Evolutionary conservation across 2,888 invertebrate species (phyloP), one percentile per base, ranked within the genome.

Genomic region (Drosophila neonasuta): DNA sequence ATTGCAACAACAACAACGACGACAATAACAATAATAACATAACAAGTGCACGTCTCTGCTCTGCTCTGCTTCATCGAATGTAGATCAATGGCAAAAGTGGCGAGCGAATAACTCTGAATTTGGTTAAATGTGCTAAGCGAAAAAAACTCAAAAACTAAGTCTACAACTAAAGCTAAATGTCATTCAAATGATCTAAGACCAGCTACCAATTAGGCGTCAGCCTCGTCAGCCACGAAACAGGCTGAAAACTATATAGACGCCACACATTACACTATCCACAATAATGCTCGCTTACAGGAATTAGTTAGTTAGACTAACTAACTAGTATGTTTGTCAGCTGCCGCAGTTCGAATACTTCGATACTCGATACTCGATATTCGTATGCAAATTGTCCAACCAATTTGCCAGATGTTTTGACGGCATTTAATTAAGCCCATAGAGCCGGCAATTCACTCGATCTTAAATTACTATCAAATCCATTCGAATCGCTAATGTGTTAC

Each of bases 21-120:
- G 32, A 49, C 17, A 49, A 30, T 61, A 69, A 32, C 50, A 64
- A 17, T 11, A 46, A 15, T 10, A 32, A 24, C 24, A 5, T 15
- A 63, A 30, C 52, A 70, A 70, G 55, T 70, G 51, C 71, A 56
- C 45, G 55, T 46, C 45, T 36, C 56, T 56, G 56, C 56, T 46
- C 56, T 46, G 44, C 64, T 24, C 24, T 24, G 24, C 24, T 24
- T 24, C 24, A 24, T 24, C 24, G 64, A 73, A 85, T 85, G 88
- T 85, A 85, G 85, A 87, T 85, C 85, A 85, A 85, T 85, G 85
- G 87, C 85, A 87, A 82, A 86, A 79, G 46, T 24, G 24, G 24
- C 67, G 67, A 70, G 64, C 65, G 68, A 52, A 66, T 65, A 60
- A 59, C 51, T 62, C 77, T 84, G 79, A 85, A 80, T 86, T 86